Evolutionary conservation across 2,113 vertebrate genomes (phyloP).

Genomic region (Nothobranchius kuhntae): DNA sequence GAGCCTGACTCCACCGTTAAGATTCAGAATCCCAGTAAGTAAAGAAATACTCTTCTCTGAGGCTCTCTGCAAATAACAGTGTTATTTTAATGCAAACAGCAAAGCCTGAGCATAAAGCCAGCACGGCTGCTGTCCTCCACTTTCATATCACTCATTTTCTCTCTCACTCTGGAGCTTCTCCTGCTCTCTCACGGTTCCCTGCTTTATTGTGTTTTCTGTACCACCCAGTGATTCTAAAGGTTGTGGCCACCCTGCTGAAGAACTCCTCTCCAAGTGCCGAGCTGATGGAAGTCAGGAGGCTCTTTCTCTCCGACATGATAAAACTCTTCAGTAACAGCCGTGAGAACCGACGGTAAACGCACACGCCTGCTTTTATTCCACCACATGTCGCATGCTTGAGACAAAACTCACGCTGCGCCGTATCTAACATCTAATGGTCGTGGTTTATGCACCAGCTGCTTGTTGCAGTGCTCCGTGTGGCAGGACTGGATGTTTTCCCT

Average conservation of each 20-base stretch:
- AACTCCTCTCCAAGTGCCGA: conserved; percentile 95
- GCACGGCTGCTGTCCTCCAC: conserved; percentile 5
- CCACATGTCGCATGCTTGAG: not conserved
- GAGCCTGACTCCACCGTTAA: conserved; percentile 99
- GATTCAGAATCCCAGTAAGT: conserved; percentile 99
- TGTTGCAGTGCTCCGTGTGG: conserved; percentile 99
- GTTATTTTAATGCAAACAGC: conserved; percentile 41
- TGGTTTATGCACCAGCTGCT: conserved; percentile 81
- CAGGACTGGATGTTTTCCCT: conserved; percentile 99
- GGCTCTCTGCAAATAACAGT: conserved; percentile 39
- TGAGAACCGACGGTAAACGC: conserved; percentile 92
- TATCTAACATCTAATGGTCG: not conserved
- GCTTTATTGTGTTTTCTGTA: not conserved
- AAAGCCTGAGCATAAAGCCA: conserved; percentile 23
- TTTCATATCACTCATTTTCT: conserved; percentile 1
- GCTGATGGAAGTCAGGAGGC: conserved; percentile 96
- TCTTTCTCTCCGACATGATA: conserved; percentile 99
- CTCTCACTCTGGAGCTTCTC: conserved; percentile 11
- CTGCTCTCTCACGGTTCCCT: conserved; percentile 5
- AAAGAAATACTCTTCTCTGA: not conserved
- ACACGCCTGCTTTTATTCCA: conserved; percentile 7
- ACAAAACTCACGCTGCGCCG: not conserved
- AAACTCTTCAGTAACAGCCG: conserved; percentile 99
- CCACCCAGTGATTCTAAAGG: conserved; percentile 95
- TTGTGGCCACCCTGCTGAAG: conserved; percentile 96